These are phyloP conservation scores for Metalampra italica DNA, from an alignment of 2,888 invertebrate genomes.

Conservation along the genomic window DNA sequence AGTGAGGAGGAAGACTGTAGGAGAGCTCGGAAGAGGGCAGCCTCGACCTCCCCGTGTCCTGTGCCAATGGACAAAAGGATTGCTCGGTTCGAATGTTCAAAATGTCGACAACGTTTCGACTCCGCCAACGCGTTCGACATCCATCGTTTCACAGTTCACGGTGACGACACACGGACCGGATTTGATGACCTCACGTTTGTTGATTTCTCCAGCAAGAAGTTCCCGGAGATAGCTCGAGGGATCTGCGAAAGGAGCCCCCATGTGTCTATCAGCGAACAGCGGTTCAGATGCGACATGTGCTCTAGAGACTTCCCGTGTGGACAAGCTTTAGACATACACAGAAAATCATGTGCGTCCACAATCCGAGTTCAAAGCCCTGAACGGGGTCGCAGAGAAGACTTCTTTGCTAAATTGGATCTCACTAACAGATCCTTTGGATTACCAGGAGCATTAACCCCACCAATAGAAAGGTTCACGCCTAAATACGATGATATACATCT, in stretches of 20 bases:
- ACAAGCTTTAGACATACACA: slow-evolving; percentile 83
- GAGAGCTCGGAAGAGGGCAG: slow-evolving; percentile 59
- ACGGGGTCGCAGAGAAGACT: slow-evolving; percentile 84
- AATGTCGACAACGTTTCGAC: slow-evolving; percentile 86
- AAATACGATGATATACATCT: slow-evolving; percentile 63
- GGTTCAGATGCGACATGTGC: slow-evolving; percentile 84
- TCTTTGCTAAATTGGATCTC: slow-evolving; percentile 88
- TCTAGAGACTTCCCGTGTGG: slow-evolving; percentile 84
- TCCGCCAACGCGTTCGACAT: slow-evolving; percentile 84
- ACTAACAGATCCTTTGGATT: slow-evolving; percentile 82
- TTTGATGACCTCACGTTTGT: slow-evolving; percentile 86
- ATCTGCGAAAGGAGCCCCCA: slow-evolving; percentile 83
- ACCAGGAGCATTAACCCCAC: slow-evolving; percentile 64
- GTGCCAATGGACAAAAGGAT: slow-evolving; percentile 61
- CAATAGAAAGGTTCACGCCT: slow-evolving; percentile 62
- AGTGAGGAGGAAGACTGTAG: slow-evolving; percentile 68
- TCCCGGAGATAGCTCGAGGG: slow-evolving; percentile 86
- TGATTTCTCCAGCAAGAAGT: slow-evolving; percentile 89
- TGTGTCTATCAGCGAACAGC: slow-evolving; percentile 77
- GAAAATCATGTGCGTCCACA: slow-evolving; percentile 60
- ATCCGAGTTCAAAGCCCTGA: slow-evolving; percentile 71
- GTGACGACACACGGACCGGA: slow-evolving; percentile 78
- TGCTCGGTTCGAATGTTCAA: slow-evolving; percentile 81
- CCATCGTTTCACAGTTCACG: slow-evolving; percentile 83
- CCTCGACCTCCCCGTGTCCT: slow-evolving; percentile 56